Evolutionary conservation across 2,888 invertebrate species (phyloP).

Genomic region (Nephrotoma flavescens): DNA sequence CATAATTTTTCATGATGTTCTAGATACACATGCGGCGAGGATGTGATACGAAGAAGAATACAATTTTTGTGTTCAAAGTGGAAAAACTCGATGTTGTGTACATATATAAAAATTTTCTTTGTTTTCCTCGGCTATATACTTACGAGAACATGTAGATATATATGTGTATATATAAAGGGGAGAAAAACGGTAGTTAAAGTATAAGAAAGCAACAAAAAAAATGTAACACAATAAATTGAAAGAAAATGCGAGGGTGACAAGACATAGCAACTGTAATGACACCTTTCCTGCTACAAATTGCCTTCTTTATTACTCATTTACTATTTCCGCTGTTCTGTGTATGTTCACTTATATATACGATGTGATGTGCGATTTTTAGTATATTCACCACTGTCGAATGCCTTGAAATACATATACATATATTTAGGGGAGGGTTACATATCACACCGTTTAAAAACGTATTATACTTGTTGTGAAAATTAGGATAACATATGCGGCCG

Average conservation of each 20-base stretch:
- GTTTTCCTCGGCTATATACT: not conserved
- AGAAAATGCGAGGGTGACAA: slow-evolving; percentile 2
- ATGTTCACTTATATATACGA: not conserved
- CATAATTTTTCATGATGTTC: not conserved
- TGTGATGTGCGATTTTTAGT: not conserved
- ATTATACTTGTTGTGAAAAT: not conserved
- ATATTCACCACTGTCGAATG: not conserved
- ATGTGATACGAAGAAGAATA: not conserved
- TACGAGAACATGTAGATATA: not conserved
- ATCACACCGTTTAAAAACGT: not conserved
- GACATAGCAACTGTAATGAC: slow-evolving; percentile 7
- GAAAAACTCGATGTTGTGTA: not conserved
- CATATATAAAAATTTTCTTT: not conserved
- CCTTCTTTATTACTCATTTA: slow-evolving; percentile 4
- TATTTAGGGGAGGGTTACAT: not conserved
- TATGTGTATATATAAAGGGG: not conserved
- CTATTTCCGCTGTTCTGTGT: not conserved
- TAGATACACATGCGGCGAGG: not conserved
- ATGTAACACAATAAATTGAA: not conserved
- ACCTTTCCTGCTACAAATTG: slow-evolving; percentile 7
- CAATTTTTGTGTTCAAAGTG: not conserved
- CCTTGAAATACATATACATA: not conserved
- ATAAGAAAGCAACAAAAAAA: not conserved
- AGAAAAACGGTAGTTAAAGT: not conserved
- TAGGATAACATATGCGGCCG: not conserved